Evolutionary conservation across 2,797 vertebrate genomes (phyloP).

Genomic region (Nasua narica): DNA sequence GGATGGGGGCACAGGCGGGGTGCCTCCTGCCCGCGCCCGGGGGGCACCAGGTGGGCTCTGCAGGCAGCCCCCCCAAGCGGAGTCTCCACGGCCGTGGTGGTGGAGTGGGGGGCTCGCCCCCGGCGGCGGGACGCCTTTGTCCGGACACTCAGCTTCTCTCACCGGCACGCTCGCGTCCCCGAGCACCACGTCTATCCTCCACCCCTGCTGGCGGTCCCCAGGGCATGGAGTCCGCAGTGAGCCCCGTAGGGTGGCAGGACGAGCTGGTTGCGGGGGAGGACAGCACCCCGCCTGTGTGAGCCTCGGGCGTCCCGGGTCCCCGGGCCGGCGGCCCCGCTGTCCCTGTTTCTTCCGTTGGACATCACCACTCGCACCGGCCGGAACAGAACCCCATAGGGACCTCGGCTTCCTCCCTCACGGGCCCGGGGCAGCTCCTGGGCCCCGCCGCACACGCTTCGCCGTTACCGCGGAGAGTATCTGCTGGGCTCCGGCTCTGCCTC

Average conservation of each 20-base stretch:
- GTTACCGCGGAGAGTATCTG: not conserved
- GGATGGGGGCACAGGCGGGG: not conserved
- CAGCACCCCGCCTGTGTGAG: fast-evolving
- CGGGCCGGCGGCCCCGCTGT: fast-evolving
- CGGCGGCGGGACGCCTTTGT: fast-evolving
- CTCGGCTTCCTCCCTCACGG: fast-evolving
- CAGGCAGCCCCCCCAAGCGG: fast-evolving
- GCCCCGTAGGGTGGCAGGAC: not conserved
- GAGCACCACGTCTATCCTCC: fast-evolving
- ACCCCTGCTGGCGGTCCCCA: no score
- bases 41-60: not conserved
- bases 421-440: not conserved
- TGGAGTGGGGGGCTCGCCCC: fast-evolving
- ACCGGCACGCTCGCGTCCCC: fast-evolving
- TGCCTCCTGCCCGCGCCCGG: not conserved
- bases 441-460: fast-evolving
- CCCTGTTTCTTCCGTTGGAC: not conserved
- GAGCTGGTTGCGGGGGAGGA: fast-evolving
- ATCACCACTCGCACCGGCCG: not conserved
- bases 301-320: not conserved
- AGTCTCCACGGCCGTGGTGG: fast-evolving
- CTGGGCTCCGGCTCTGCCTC: not conserved
- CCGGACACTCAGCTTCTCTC: no score
- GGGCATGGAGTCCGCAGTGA: fast-evolving
- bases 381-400: not conserved